phyloP scores from a whole-genome alignment of 2,797 vertebrate species.

The Tolypeutes matacus region DNA sequence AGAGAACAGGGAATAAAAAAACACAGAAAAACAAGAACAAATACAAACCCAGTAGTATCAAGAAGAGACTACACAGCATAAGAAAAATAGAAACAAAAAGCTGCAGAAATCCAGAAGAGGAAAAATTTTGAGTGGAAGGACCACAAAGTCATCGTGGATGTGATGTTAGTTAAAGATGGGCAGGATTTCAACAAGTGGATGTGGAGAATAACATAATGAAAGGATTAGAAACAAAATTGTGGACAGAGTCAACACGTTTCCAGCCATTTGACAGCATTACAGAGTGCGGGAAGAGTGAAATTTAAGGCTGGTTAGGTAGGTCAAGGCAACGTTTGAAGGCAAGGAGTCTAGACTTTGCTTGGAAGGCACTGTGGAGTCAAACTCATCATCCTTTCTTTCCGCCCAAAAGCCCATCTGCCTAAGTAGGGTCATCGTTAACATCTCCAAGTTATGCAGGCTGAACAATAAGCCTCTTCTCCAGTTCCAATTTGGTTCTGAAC shows the following conservation, averaged over 20 bases:
- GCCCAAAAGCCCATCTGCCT: neutral
- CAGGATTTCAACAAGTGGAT: neutral
- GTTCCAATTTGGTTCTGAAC: neutral
- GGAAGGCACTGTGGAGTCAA: neutral
- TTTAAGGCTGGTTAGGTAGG: neutral
- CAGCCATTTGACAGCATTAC: neutral
- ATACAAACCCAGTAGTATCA: neutral
- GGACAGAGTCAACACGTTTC: neutral
- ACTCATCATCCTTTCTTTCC: neutral
- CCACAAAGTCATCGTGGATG: neutral
- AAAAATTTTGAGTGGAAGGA: neutral
- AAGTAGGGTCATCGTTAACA: neutral
- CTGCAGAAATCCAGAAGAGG: neutral
- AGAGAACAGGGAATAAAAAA: neutral
- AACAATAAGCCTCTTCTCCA: neutral
- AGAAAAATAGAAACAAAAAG: neutral
- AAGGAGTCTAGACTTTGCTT: conserved; percentile 15
- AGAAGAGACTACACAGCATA: neutral
- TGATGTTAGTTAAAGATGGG: neutral
- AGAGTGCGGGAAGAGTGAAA: neutral
- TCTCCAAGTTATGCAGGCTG: neutral
- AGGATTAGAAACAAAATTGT: neutral
- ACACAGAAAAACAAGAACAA: neutral
- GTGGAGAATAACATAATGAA: neutral
- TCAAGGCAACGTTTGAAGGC: neutral